Evolutionary conservation across 2,888 invertebrate species (phyloP).

Genomic region (Apoderus coryli): DNA sequence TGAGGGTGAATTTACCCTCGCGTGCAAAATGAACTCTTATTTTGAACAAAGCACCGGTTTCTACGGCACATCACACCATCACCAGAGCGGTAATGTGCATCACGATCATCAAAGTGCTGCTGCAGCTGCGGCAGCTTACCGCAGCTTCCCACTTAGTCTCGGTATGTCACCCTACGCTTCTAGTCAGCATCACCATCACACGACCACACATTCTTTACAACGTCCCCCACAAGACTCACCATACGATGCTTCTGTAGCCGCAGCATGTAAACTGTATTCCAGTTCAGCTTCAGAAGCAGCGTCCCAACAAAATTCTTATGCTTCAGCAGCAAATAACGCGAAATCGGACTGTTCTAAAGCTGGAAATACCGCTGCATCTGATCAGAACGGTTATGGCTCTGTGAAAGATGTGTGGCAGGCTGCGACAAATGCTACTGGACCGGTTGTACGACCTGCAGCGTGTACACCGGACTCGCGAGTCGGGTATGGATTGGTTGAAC

Average conservation of each 20-base stretch:
- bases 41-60: constrained; percentile 92
- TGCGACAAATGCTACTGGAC: constrained; percentile 50
- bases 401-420: constrained; percentile 55
- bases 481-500: constrained; percentile 65
- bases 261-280: constrained; percentile 67
- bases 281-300: constrained; percentile 48
- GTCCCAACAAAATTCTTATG: constrained; percentile 39
- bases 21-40: constrained; percentile 92
- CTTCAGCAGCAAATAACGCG: constrained; percentile 37
- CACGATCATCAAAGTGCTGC: constrained; percentile 60
- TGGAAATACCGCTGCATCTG: constrained; percentile 36
- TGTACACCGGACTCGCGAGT: constrained; percentile 80
- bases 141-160: constrained; percentile 75
- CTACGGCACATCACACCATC: constrained; percentile 83
- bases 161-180: constrained; percentile 74
- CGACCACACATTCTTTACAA: constrained; percentile 49
- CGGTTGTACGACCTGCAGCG: constrained; percentile 71
- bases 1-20: too few species aligned
- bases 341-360: constrained; percentile 72
- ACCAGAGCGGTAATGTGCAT: constrained; percentile 52
- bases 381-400: constrained; percentile 51
- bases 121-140: constrained; percentile 54
- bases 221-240: constrained; percentile 81
- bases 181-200: constrained; percentile 50
- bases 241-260: constrained; percentile 80